Conservation (phyloP, 1,140 invertebrate genomes). For the Magallana angulata region DNA sequence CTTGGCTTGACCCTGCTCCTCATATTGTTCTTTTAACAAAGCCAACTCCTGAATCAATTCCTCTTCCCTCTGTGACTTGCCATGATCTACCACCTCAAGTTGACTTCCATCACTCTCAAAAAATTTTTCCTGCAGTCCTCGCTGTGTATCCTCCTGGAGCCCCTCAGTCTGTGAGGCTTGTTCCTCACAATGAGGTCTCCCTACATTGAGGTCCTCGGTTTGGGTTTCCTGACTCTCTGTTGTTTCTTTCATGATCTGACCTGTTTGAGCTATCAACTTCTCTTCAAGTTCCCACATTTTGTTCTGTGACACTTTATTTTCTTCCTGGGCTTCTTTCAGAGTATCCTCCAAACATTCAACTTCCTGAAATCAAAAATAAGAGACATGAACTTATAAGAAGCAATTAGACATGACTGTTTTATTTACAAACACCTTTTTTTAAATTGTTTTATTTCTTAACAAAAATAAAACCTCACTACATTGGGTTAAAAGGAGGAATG, state of each 20-base stretch:
- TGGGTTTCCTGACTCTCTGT: background rate
- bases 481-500: no score
- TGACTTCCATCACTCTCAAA: background rate
- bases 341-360: background rate
- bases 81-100: no score
- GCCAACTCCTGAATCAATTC: no score
- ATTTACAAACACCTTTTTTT: no score
- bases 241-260: background rate
- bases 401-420: no score
- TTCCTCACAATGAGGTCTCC: background rate
- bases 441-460: no score
- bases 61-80: no score
- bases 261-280: background rate
- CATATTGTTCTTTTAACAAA: no score
- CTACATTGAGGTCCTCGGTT: background rate
- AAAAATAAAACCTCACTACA: no score
- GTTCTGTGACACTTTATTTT: background rate
- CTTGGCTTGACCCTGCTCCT: no score
- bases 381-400: no score
- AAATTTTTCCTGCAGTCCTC: background rate
- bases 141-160: background rate
- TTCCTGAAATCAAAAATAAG: background rate
- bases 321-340: conserved; percentile 20
- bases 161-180: background rate
- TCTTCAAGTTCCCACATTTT: conserved; percentile 7